Base-by-base conservation (phyloP, 2,888 invertebrate genomes). In the Alloscopus bannaensis region DNA sequence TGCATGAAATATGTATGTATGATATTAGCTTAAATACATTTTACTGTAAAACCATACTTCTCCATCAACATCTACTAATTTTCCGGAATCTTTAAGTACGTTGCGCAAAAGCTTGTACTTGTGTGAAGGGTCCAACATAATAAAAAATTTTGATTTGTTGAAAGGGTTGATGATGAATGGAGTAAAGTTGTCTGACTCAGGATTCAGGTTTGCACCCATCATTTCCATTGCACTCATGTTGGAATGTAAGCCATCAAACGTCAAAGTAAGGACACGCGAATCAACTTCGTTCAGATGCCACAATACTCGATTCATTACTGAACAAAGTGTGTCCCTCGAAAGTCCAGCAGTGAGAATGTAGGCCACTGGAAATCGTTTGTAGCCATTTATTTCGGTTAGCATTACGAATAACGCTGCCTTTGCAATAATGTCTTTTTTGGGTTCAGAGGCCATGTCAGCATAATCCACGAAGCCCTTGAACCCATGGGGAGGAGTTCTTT, bases 331-430 rank as follows among this genome's bases (percentile, higher is more conserved):
- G 1, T 22, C 40, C 26, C 13, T 28, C 6, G 6, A 24, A 16
- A 55, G 42, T 42, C 59, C 70, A 52, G 36, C 62, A 0, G 59
- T 59, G 29, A 76, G 22, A 13, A 76, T 50, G 20, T 76, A 76
- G 11, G 36, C 50, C 0, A 76, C 0, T n/a, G 76, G 76, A 29
- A 68, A 13, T 18, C 60, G 60, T 18, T 42, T 8, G 0, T 22
- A 1, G 11, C 68, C 69, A 28, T 66, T 75, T 1, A 75, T 59
- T 18, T 42, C 45, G 3, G 40, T 36, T 1, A 47, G 57, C 57
- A 75, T 45, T n/a, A 75, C 42, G 29, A 75, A 75, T 3, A 75
- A 29, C 1, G 75, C 75, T 2, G 75, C 36, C 3, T 29, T 28
- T 1, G 75, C 75, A 29, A 22, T 36, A 24, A 24, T 42, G n/a